Base-by-base conservation (phyloP, 92 coral and sea anemone genomes). In the Muricea muricata region DNA sequence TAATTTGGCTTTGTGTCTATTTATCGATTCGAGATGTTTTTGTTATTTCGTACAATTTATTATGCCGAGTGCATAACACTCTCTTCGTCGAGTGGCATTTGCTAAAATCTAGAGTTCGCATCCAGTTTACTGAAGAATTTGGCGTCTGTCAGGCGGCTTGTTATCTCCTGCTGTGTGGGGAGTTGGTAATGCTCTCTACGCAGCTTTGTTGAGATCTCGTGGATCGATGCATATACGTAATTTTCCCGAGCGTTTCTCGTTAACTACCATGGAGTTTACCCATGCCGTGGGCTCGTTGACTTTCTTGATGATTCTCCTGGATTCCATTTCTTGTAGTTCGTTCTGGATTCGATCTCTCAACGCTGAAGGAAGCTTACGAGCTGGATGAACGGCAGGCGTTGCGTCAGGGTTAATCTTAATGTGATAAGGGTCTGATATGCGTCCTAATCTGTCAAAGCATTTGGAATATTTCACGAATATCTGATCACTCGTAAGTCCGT, bases 151-250 rank as follows among this genome's bases (percentile, higher is more conserved):
- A 90, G 76, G 21, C 93, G 52, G 15, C 84, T 39, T 14, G 91
- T 83, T 70, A 87, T 91, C 54, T 91, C 93, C 40, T 91, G 78
- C 56, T 87, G 93, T 7, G 93, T 91, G 14, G 93, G 91, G 0
- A 91, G 63, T 63, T 91, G 91, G 75, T 91, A 84, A 48, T 86
- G 88, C 41, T 91, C 89, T 60, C 42, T 14, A 42, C 13, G 84
- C 25, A 0, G 84, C 93, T 33, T 87, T 91, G 81, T 87, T 91
- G 8, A 87, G 89, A 78, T 91, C 87, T 10, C 85, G 86, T 10
- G 91, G 93, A 73, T 87, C 91, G 39, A 91, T 91, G 73, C 93
- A 91, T 3, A 89, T 80, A 26, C 90, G 66, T 14, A 89, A 82
- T 55, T 89, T 85, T 28, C 87, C 92, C 2, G 83, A 72, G 7